Percentiles rank a stretch among this genome's conserved stretches.
Evolutionary conservation across 1,140 invertebrate genomes (phyloP).

Genomic region (Lepidurus couesii): DNA sequence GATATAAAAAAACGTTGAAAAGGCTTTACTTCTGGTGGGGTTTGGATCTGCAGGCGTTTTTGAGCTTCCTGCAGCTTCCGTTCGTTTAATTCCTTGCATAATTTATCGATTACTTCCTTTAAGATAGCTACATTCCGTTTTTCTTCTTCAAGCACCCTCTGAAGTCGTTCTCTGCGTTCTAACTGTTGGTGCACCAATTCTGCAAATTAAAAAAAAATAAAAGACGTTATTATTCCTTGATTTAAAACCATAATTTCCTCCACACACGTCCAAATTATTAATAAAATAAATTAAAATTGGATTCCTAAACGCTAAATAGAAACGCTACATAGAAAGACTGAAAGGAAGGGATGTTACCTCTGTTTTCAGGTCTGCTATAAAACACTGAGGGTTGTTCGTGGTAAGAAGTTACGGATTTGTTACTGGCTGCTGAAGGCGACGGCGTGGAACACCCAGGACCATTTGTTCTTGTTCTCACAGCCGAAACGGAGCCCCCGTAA

Average conservation of each 20-base stretch:
- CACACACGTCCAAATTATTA: too few relatives aligned
- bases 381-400: neutral
- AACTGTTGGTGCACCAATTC: constrained; percentile 49
- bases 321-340: too few relatives aligned
- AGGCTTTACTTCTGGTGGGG: neutral
- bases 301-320: too few relatives aligned
- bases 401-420: neutral
- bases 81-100: constrained; percentile 40
- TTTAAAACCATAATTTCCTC: too few relatives aligned
- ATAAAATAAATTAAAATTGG: too few relatives aligned
- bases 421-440: neutral
- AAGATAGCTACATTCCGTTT: constrained; percentile 49
- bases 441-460: neutral
- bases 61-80: neutral
- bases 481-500: neutral
- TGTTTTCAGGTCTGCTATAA: constrained; percentile 6
- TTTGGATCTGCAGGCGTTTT: constrained; percentile 23
- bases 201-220: constrained; percentile 33
- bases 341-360: neutral
- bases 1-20: neutral
- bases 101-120: constrained; percentile 46
- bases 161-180: constrained; percentile 48
- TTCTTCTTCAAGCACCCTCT: constrained; percentile 49
- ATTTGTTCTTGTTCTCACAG: neutral
- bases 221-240: too few relatives aligned